Evolutionary conservation across 2,113 vertebrate species (phyloP).

Genomic region (Balaeniceps rex): DNA sequence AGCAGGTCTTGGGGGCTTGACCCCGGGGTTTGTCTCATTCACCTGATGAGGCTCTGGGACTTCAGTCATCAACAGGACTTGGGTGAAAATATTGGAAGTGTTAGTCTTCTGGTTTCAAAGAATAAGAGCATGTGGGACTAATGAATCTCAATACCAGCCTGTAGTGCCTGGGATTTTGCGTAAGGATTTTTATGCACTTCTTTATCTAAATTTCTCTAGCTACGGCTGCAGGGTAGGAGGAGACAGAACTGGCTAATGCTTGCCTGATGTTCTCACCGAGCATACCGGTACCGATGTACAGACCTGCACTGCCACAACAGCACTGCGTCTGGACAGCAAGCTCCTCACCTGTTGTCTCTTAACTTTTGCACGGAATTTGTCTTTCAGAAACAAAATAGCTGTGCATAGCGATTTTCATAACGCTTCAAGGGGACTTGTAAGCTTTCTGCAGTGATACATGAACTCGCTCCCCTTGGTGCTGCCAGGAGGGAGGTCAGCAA

Average conservation of each 20-base stretch:
- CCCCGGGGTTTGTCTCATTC: accelerated
- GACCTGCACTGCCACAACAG: neutral
- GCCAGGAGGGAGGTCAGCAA: constrained; percentile 2
- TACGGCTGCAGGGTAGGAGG: neutral
- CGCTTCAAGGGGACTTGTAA: neutral
- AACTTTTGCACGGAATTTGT: neutral
- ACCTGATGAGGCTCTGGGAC: neutral
- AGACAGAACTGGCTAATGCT: neutral
- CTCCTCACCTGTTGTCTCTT: neutral
- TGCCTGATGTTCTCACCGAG: neutral
- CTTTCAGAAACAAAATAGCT: constrained; percentile 27
- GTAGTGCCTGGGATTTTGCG: neutral
- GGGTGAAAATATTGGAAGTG: neutral
- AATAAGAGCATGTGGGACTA: neutral
- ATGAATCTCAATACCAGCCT: neutral
- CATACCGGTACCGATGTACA: accelerated
- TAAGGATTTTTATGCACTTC: neutral
- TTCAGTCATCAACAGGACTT: neutral
- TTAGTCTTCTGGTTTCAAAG: neutral
- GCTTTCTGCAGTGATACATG: constrained; percentile 14
- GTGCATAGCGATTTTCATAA: neutral
- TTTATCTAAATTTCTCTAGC: neutral
- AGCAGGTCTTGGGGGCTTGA: neutral
- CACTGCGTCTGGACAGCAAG: neutral
- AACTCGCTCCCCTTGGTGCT: neutral